Conservation (phyloP, 2,113 vertebrate genomes). For the Mustelus asterias region DNA sequence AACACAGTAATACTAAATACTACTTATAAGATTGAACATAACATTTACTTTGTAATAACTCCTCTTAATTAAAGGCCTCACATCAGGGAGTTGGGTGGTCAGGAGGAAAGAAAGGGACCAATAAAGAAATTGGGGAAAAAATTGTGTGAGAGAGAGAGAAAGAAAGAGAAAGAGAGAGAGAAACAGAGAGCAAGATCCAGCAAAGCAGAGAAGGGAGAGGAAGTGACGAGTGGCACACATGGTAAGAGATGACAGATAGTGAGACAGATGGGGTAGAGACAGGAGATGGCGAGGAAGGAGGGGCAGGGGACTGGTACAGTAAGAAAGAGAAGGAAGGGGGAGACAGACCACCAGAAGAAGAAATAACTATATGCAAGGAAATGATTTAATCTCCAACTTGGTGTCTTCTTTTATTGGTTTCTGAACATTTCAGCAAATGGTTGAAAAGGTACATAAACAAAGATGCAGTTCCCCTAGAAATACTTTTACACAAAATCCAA, state of each 20-base stretch:
- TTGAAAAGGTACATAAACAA: neutral
- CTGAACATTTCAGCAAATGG: neutral
- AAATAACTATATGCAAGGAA: neutral
- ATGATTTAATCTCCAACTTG: neutral
- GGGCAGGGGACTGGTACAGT: neutral
- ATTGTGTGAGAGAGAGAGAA: neutral
- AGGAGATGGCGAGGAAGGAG: neutral
- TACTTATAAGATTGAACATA: conserved; percentile 7
- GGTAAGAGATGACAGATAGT: neutral
- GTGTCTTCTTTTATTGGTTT: neutral
- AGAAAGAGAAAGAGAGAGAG: neutral
- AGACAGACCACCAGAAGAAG: neutral
- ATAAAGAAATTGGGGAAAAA: neutral
- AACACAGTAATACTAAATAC: neutral
- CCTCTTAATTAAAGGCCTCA: neutral
- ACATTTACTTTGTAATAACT: neutral
- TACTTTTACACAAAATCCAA: neutral
- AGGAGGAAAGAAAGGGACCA: neutral
- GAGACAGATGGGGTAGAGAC: neutral
- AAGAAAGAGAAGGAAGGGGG: neutral
- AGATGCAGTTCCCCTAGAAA: neutral
- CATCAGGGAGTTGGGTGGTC: neutral
- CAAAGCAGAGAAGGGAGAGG: neutral
- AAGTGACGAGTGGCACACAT: neutral
- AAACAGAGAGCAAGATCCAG: neutral